A percentile compares a stretch with the other conserved stretches of the same genome.
These are phyloP conservation scores for Dione juno DNA, from an alignment of 2,888 invertebrate genomes.

Conservation along the genomic window DNA sequence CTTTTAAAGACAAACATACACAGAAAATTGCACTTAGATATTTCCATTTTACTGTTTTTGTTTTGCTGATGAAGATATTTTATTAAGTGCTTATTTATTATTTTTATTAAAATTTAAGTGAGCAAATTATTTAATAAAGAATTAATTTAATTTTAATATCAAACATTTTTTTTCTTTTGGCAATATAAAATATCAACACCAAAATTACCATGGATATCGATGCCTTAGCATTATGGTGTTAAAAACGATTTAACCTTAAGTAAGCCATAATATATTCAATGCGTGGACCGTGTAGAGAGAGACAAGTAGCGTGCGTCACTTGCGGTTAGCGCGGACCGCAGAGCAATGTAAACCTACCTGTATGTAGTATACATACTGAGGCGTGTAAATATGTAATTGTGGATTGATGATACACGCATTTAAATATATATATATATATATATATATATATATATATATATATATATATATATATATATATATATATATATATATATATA, in stretches of 20 bases:
- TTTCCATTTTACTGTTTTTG: no score
- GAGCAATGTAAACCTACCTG: background rate
- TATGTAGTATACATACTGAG: background rate
- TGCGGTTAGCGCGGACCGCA: conserved; percentile 31
- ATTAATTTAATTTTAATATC: no score
- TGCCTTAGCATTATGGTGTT: background rate
- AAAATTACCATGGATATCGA: background rate
- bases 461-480: conserved; percentile 6
- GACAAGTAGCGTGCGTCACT: conserved; percentile 41
- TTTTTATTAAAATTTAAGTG: no score
- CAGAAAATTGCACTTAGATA: background rate
- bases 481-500: no score
- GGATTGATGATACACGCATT: background rate
- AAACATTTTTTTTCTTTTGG: no score
- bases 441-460: background rate
- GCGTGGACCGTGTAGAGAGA: background rate
- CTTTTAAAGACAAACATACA: background rate
- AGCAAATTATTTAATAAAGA: no score
- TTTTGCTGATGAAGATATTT: no score
- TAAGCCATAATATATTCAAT: conserved; percentile 25
- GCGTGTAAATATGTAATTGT: background rate
- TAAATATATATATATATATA: background rate
- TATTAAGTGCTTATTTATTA: no score
- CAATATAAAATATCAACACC: no score
- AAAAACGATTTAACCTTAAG: conserved; percentile 7